phyloP scores from a whole-genome alignment of 2,797 vertebrate genomes.

The Ciconia nigra region DNA sequence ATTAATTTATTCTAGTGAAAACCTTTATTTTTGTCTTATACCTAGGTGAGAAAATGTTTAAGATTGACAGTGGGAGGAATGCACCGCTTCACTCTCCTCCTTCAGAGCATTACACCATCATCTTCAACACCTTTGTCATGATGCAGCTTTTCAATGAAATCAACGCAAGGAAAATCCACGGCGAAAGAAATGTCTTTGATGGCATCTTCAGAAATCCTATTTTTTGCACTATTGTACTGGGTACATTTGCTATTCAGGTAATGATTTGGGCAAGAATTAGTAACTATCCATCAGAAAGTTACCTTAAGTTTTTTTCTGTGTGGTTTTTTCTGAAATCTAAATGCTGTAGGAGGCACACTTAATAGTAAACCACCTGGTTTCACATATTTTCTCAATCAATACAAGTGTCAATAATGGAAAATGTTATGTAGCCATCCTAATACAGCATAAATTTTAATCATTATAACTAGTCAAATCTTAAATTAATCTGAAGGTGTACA shows the following conservation, averaged over 20 bases:
- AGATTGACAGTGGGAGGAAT: constrained; percentile 94
- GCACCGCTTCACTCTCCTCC: constrained; percentile 95
- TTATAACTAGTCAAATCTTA: not conserved
- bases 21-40: not conserved
- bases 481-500: not conserved
- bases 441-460: not conserved
- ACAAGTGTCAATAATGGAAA: not conserved
- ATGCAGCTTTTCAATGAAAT: constrained; percentile 99
- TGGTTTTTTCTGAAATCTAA: not conserved
- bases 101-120: constrained; percentile 98
- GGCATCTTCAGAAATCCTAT: constrained; percentile 97
- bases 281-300: not conserved
- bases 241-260: constrained; percentile 94
- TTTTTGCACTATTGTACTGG: constrained; percentile 95
- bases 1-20: not conserved
- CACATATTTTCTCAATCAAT: not conserved
- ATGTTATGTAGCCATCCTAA: not conserved
- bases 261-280: not conserved
- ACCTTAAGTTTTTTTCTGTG: fast-evolving
- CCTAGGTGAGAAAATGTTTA: constrained; percentile 92
- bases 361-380: not conserved
- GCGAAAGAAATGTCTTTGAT: constrained; percentile 96
- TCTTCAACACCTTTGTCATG: constrained; percentile 99
- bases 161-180: constrained; percentile 97
- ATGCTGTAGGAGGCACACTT: not conserved